phyloP scores from a whole-genome alignment of 2,113 vertebrate genomes.

The Gobio gobio region DNA sequence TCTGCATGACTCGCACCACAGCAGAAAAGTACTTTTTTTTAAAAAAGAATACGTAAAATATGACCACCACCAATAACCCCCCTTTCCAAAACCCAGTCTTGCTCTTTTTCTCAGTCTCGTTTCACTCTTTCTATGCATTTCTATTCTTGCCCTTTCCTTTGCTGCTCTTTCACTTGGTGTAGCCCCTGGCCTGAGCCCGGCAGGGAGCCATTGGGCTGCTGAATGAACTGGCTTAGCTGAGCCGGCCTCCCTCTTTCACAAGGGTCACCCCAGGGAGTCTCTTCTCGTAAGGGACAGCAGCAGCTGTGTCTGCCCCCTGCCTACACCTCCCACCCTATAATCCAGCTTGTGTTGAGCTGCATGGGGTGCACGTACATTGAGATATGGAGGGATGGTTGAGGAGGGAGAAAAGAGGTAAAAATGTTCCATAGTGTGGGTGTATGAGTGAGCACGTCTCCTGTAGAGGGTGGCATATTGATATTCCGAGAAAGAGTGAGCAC shows the following conservation, averaged over 20 bases:
- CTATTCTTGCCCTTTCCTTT: constrained; percentile 50
- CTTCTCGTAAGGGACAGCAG: constrained; percentile 38
- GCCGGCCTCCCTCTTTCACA: constrained; percentile 42
- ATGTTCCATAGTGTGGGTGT: neutral
- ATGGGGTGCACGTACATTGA: constrained; percentile 49
- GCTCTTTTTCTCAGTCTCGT: constrained; percentile 33
- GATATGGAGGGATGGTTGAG: constrained; percentile 4
- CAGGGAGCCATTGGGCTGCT: constrained; percentile 60
- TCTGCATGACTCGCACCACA: constrained; percentile 56
- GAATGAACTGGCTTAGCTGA: constrained; percentile 66
- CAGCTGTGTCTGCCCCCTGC: constrained; percentile 51
- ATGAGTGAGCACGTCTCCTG: constrained; percentile 7
- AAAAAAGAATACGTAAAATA: constrained; percentile 37
- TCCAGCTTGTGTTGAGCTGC: constrained; percentile 42
- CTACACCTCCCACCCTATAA: constrained; percentile 39
- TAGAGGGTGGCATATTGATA: constrained; percentile 3
- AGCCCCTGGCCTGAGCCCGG: constrained; percentile 64
- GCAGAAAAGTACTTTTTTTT: constrained; percentile 54
- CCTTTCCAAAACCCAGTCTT: constrained; percentile 46
- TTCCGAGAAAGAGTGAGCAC: neutral
- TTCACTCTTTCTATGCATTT: neutral
- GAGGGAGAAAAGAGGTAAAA: constrained; percentile 10
- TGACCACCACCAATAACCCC: neutral
- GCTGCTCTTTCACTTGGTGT: constrained; percentile 43
- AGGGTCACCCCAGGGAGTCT: constrained; percentile 49